A percentile compares a stretch with the other conserved stretches of the same genome.
These are phyloP conservation scores for Psilopogon haemacephalus DNA, from an alignment of 2,113 vertebrate genomes.

Conservation along the genomic window DNA sequence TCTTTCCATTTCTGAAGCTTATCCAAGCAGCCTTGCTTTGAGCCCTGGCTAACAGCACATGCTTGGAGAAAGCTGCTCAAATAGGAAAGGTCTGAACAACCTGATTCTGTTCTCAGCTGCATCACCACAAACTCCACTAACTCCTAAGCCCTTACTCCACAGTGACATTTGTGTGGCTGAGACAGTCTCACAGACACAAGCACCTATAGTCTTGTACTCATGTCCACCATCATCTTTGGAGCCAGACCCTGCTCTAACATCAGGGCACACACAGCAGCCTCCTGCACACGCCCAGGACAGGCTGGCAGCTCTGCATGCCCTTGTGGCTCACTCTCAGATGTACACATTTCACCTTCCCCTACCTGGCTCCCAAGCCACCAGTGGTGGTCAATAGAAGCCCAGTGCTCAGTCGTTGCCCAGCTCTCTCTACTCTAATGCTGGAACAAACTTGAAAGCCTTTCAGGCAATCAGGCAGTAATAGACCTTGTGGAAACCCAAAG, in stretches of 20 bases:
- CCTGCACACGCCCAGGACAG: background rate
- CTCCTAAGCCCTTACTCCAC: no score
- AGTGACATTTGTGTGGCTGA: no score
- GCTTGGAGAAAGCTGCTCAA: background rate
- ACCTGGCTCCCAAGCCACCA: background rate
- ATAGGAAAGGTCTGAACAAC: background rate
- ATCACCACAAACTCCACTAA: no score
- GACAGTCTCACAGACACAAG: no score
- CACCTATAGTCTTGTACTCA: background rate
- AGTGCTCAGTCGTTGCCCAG: background rate
- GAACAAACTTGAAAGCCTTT: background rate
- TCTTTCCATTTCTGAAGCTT: background rate
- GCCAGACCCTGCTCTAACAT: background rate
- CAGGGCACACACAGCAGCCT: background rate
- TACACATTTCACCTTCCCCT: background rate
- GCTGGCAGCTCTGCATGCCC: background rate
- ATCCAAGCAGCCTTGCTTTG: background rate
- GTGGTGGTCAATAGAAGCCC: background rate
- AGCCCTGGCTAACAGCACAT: background rate
- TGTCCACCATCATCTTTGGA: background rate
- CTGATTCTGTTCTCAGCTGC: background rate
- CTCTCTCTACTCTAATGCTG: background rate
- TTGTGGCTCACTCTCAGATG: background rate
- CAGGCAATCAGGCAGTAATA: conserved; percentile 4
- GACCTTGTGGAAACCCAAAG: background rate